Conservation (phyloP, 2,888 invertebrate species). For the Rotaria macrura region DNA sequence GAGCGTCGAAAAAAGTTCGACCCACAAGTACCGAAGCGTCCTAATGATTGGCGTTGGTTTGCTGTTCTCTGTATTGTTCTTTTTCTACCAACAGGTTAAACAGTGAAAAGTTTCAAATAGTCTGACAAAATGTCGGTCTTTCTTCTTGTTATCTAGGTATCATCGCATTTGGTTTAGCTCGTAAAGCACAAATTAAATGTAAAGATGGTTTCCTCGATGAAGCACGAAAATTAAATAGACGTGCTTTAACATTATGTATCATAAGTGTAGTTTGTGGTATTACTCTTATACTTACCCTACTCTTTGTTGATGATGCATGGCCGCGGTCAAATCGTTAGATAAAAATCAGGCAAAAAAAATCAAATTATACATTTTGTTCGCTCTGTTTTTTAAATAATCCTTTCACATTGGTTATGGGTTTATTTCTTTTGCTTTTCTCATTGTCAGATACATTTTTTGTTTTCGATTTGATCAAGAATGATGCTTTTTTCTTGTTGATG, state of each 20-base stretch:
- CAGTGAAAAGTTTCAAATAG: no score
- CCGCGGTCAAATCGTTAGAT: constrained; percentile 31
- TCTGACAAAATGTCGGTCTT: no score
- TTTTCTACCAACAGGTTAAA: constrained; percentile 30
- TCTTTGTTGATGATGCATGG: constrained; percentile 27
- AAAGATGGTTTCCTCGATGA: constrained; percentile 33
- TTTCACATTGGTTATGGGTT: not conserved
- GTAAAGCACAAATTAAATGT: constrained; percentile 30
- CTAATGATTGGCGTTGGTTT: constrained; percentile 32
- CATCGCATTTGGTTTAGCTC: constrained; percentile 30
- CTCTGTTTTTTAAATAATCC: no score
- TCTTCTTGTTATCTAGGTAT: not conserved
- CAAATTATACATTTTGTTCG: not conserved
- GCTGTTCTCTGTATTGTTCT: constrained; percentile 23
- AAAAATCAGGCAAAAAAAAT: not conserved
- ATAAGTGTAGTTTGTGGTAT: constrained; percentile 22
- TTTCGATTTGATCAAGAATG: not conserved
- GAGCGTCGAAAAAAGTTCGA: constrained; percentile 32
- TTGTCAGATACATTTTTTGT: not conserved
- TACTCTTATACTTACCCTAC: constrained; percentile 22
- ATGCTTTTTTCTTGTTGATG: not conserved
- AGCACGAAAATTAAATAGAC: constrained; percentile 27
- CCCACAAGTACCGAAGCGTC: constrained; percentile 25
- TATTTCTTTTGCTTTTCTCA: not conserved
- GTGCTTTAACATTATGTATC: constrained; percentile 24